Base-by-base conservation (phyloP, 2,113 vertebrate species). In the Apus apus region DNA sequence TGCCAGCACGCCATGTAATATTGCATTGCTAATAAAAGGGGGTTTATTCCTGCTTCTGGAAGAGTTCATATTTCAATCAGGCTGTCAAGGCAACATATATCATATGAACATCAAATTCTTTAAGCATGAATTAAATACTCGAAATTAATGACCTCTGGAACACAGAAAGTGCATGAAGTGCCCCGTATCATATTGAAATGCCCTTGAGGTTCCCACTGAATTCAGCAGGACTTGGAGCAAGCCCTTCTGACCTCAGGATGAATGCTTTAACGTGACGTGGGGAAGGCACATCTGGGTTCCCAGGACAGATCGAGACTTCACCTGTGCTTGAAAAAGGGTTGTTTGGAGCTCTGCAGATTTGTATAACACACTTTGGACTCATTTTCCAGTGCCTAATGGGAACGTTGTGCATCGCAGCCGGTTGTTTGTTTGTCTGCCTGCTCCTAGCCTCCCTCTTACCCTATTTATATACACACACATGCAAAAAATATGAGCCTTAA, bases 381-480 rank as follows among this genome's bases (percentile, higher is more conserved):
- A 82, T 90, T 93, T 92, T 78, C 86, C 62, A 70, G 56, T 71
- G 87, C 34, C 64, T 91, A 96, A 90, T 90, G 86, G 73, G 93
- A 96, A 89, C 71, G 48, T 64, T 64, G 76, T 95, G 80, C 96
- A 60, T 95, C n/a, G 45, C 90, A 92, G 71, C 60, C 85, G 45
- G 64, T 90, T 97, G 93, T 97, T 97, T 96, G 93, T 95, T 96
- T 96, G 72, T 97, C 94, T 93, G 85, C 85, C 81, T 93, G 75
- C 95, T 97, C 94, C 30, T 93, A 21, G 91, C 74, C 94, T 90
- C 94, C 94, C 72, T 94, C 71, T 75, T 87, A 56, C 78, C 86
- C 76, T 96, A 67, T 86, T 97, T 94, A 95, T 95, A 84, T 71
- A 91, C 26, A 65, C 87, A 92, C 93, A 93, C 78, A 94, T 93